Conservation (phyloP, 2,888 invertebrate species). For the Drosophila anomalata region DNA sequence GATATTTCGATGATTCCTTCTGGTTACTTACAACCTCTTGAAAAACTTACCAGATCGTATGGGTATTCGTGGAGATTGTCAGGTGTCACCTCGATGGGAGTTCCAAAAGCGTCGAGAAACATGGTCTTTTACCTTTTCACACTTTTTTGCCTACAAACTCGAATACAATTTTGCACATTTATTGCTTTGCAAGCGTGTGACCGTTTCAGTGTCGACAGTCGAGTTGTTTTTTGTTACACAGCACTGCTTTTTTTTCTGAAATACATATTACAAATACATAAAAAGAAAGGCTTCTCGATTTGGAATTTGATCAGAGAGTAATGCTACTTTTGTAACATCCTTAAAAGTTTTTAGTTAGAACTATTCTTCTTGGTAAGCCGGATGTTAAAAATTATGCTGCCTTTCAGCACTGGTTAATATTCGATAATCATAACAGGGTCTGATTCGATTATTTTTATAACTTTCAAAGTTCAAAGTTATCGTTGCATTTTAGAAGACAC, state of each 20-base stretch:
- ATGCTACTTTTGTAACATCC: no score
- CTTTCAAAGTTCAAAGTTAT: background rate
- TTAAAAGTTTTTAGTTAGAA: no score
- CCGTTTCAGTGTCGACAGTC: background rate
- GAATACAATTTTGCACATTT: constrained; percentile 1
- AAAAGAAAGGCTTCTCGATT: background rate
- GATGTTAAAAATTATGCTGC: no score
- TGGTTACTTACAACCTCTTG: background rate
- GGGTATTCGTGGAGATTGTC: constrained; percentile 46
- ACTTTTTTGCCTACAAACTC: background rate
- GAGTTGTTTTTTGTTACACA: background rate
- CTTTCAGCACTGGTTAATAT: no score
- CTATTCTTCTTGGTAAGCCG: no score
- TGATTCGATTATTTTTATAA: no score
- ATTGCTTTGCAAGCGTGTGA: background rate
- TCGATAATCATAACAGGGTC: background rate
- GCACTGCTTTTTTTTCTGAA: background rate
- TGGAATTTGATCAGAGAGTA: no score
- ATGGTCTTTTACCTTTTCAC: constrained; percentile 12
- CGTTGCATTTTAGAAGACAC: constrained; percentile 12
- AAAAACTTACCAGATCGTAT: constrained; percentile 46
- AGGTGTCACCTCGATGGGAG: constrained; percentile 52
- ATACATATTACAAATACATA: background rate
- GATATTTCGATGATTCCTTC: background rate
- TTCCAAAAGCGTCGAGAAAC: constrained; percentile 54